These are phyloP conservation scores for Melieria omissa DNA, from an alignment of 2,888 invertebrate genomes.

Conservation along the genomic window DNA sequence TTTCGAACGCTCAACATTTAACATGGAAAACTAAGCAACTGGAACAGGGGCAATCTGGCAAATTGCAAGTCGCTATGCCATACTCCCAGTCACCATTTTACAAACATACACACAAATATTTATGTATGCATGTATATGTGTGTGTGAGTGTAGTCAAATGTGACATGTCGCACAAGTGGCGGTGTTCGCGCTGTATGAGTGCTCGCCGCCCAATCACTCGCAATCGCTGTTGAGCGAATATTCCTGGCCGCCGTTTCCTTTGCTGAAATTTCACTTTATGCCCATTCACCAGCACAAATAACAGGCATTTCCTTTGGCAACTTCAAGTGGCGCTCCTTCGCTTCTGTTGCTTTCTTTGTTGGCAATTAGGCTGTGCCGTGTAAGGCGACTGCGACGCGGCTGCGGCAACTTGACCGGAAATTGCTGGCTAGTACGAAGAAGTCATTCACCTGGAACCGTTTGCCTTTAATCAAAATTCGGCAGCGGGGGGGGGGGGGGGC, in stretches of 20 bases:
- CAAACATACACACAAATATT: background rate
- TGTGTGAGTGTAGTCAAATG: background rate
- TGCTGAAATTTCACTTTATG: background rate
- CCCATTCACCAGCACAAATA: slow-evolving; percentile 6
- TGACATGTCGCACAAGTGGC: background rate
- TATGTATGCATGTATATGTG: background rate
- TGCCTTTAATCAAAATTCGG: slow-evolving; percentile 7
- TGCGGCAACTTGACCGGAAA: slow-evolving; percentile 61
- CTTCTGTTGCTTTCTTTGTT: slow-evolving; percentile 2
- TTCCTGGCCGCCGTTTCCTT: background rate
- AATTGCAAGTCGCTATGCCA: background rate
- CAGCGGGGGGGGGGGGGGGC: background rate
- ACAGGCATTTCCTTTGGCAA: slow-evolving; percentile 17
- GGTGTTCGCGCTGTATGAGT: background rate
- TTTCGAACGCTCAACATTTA: slow-evolving; percentile 48
- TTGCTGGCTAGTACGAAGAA: slow-evolving; percentile 56
- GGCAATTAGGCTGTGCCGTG: slow-evolving; percentile 13
- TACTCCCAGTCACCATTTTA: too few species aligned
- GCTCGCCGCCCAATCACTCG: background rate
- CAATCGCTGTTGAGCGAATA: background rate
- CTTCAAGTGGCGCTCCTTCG: background rate
- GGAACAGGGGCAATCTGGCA: slow-evolving; percentile 51
- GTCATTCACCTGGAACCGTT: slow-evolving; percentile 61
- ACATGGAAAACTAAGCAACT: slow-evolving; percentile 63
- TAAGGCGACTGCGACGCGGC: slow-evolving; percentile 1